Evolutionary conservation across 2,113 vertebrate genomes (phyloP), one percentile per base, ranked within the genome.

Genomic region (Myotis davidii): DNA sequence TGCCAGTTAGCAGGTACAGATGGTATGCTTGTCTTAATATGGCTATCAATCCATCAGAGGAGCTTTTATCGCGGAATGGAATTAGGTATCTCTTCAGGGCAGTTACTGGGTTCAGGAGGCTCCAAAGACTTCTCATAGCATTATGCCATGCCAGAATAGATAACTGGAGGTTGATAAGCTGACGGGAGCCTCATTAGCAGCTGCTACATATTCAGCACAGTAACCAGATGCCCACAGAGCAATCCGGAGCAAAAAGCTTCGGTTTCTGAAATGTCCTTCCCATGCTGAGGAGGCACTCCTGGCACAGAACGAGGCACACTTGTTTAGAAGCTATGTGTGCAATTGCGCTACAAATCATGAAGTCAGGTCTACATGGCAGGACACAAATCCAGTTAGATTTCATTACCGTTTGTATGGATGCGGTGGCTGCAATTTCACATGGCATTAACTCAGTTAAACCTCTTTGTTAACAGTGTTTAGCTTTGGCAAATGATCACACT

Each of bases 91-190:
- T 37, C 9, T 48, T 93, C 79, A 85, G 87, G 65, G 27, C 37
- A 52, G 82, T 89, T 65, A 90, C 42, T 65, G 59, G 54, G 42
- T 61, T 64, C 14, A 84, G 69, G 9, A 95, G 95, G 97, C 97
- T 98, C 97, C 95, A 98, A 98, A 69, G 82, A 93, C 73, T 91
- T 95, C 23, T 98, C 94, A 98, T 95, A 29, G 16, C 98, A 98
- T 98, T 98, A 97, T 79, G 88, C 27, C 73, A 94, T 37, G 81
- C 3, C 95, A 97, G 90, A 96, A 91, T 97, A 98, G 94, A 96
- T 97, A 98, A 94, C 42, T 94, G 56, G 96, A 97, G 65, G 98
- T 42, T 95, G 96, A 96, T 98, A 98, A 98, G 96, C 94, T 82
- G 65, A 95, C 29, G 95, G 42, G 21, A 94, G 14, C 25, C 37